A percentile compares a stretch with the other conserved stretches of the same genome.
Conservation (phyloP, 2,113 vertebrate species). For the Orientallactaga bullata region DNA sequence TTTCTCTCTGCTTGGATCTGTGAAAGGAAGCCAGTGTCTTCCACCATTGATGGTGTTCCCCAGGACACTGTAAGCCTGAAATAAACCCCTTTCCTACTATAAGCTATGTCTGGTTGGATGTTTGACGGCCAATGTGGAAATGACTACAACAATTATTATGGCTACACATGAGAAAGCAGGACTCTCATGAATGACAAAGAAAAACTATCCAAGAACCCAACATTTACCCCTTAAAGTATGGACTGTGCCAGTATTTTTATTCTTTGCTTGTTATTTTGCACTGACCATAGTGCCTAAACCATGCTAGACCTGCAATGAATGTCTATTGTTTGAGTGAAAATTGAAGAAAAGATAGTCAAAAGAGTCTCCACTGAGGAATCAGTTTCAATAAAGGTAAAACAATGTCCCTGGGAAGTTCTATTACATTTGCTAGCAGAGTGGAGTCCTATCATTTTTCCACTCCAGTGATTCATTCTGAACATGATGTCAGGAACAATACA, state of each 20-base stretch:
- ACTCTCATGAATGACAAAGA: not conserved
- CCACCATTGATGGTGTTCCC: too few species aligned
- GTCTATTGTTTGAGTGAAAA: not conserved
- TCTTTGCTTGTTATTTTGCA: not conserved
- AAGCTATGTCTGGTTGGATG: too few species aligned
- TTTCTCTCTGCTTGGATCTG: too few species aligned
- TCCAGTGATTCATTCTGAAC: slow-evolving; percentile 73
- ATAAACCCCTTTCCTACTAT: too few species aligned
- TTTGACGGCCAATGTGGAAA: too few species aligned
- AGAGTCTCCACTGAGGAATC: slow-evolving; percentile 22
- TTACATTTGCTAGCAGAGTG: slow-evolving; percentile 58
- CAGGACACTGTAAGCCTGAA: too few species aligned
- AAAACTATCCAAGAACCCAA: not conserved
- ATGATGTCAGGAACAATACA: slow-evolving; percentile 58
- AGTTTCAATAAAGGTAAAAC: slow-evolving; percentile 63
- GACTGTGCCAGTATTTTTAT: not conserved
- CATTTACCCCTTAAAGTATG: not conserved
- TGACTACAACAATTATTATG: not conserved
- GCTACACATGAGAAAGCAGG: not conserved
- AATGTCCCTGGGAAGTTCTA: slow-evolving; percentile 31
- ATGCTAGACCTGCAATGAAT: not conserved
- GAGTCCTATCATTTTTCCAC: slow-evolving; percentile 64
- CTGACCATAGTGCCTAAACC: not conserved
- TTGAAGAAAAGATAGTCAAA: slow-evolving; percentile 42
- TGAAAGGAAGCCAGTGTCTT: too few species aligned